phyloP scores from a whole-genome alignment of 1,140 invertebrate genomes.

The Drosophila pachea region DNA sequence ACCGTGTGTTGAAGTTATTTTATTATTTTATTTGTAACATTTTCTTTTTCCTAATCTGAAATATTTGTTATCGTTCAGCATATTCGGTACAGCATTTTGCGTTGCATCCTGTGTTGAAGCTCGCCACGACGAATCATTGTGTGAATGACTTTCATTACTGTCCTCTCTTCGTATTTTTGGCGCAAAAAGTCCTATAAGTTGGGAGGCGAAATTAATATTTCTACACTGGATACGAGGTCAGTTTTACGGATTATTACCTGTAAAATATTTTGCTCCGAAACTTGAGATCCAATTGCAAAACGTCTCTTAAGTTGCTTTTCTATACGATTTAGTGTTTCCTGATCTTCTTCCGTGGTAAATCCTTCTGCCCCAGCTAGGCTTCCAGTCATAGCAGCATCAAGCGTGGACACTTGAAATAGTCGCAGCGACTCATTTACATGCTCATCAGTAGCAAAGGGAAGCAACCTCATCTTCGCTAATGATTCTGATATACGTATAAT shows the following conservation, averaged over 20 bases:
- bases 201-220: background rate
- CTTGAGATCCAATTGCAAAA: constrained; percentile 97
- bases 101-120: constrained; percentile 95
- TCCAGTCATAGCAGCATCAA: constrained; percentile 96
- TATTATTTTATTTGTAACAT: background rate
- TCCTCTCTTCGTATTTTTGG: constrained; percentile 94
- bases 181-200: constrained; percentile 88
- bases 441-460: constrained; percentile 92
- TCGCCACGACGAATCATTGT: constrained; percentile 97
- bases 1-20: background rate
- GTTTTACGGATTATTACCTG: constrained; percentile 79
- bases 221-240: background rate
- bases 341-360: constrained; percentile 96
- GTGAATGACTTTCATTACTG: constrained; percentile 93
- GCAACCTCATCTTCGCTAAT: constrained; percentile 98
- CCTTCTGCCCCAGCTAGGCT: constrained; percentile 96
- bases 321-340: constrained; percentile 91
- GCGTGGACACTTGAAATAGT: constrained; percentile 98
- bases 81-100: constrained; percentile 97
- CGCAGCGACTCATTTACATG: constrained; percentile 98
- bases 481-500: constrained; percentile 97
- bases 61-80: constrained; percentile 79
- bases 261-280: constrained; percentile 95
- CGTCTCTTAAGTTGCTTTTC: constrained; percentile 97
- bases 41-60: background rate